Evolutionary conservation across 53 echinoderm and acorn worm genomes (phyloP).

Genomic region (Apostichopus leukothele): DNA sequence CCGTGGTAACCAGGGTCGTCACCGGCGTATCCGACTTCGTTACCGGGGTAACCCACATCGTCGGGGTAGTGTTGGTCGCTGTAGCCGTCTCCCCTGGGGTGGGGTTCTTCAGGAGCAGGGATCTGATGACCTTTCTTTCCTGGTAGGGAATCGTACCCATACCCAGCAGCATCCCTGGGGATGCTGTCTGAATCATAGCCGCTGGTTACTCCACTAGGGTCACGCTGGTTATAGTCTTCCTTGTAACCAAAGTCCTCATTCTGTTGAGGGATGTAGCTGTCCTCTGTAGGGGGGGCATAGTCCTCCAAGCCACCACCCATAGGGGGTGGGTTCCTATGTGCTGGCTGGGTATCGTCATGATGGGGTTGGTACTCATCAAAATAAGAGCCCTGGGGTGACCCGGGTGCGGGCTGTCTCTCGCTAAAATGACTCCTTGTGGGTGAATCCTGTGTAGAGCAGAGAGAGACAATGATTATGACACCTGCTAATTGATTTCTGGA

Average conservation of each 20-base stretch:
- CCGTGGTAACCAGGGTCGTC: slow-evolving; percentile 39
- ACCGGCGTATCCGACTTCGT: slow-evolving; percentile 36
- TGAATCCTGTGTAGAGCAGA: background rate
- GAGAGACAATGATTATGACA: no score
- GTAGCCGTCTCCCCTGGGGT: slow-evolving; percentile 28
- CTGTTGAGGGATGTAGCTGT: slow-evolving; percentile 20
- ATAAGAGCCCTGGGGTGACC: slow-evolving; percentile 26
- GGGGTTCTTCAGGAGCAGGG: slow-evolving; percentile 19
- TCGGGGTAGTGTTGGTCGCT: slow-evolving; percentile 30
- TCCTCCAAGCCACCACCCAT: slow-evolving; percentile 49
- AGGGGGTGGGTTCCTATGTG: slow-evolving; percentile 53
- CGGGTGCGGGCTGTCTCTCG: background rate
- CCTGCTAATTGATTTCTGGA: no score
- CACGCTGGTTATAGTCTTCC: slow-evolving; percentile 38
- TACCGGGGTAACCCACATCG: slow-evolving; percentile 27
- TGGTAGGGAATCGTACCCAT: slow-evolving; percentile 43
- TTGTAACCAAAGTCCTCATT: slow-evolving; percentile 45
- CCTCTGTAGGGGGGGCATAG: slow-evolving; percentile 54
- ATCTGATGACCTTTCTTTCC: background rate
- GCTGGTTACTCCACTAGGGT: slow-evolving; percentile 42
- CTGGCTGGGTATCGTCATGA: slow-evolving; percentile 38
- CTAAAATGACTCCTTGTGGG: slow-evolving; percentile 27
- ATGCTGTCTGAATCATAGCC: slow-evolving; percentile 43
- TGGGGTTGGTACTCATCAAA: slow-evolving; percentile 2
- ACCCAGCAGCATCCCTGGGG: slow-evolving; percentile 28